Conservation (phyloP, 1,140 invertebrate species). For the Drosophila nebulosa region DNA sequence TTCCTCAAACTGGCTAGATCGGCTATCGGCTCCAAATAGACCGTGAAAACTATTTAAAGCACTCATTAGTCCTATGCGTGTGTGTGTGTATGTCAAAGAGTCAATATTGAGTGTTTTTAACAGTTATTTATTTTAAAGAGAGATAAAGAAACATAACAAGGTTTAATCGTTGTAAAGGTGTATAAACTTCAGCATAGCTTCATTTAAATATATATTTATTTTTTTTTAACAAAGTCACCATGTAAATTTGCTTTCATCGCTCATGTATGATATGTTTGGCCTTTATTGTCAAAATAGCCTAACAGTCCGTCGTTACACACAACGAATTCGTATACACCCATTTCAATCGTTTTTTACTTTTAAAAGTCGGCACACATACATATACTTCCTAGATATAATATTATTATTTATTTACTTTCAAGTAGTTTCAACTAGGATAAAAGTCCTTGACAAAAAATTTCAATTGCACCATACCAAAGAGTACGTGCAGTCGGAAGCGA, state of each 20-base stretch:
- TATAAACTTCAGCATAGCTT: no score
- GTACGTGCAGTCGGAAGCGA: constrained; percentile 21
- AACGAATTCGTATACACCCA: constrained; percentile 4
- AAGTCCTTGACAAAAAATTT: constrained; percentile 29
- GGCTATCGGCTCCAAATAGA: no score
- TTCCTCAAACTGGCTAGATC: no score
- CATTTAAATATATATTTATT: background rate
- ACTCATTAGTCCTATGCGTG: no score
- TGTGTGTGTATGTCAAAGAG: no score
- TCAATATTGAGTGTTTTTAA: no score
- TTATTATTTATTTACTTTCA: constrained; percentile 25
- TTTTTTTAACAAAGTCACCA: background rate
- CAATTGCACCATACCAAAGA: constrained; percentile 5
- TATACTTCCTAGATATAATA: constrained; percentile 37
- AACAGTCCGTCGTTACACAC: constrained; percentile 4
- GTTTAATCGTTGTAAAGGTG: no score
- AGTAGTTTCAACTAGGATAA: background rate
- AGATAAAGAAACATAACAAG: no score
- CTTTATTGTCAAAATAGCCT: constrained; percentile 6
- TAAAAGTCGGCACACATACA: constrained; percentile 71
- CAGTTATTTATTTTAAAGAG: no score
- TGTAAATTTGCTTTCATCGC: background rate
- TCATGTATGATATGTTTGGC: background rate
- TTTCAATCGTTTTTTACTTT: constrained; percentile 71
- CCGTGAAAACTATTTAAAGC: no score